phyloP scores from a whole-genome alignment of 2,113 vertebrate species.

The Tragelaphus imberbis region DNA sequence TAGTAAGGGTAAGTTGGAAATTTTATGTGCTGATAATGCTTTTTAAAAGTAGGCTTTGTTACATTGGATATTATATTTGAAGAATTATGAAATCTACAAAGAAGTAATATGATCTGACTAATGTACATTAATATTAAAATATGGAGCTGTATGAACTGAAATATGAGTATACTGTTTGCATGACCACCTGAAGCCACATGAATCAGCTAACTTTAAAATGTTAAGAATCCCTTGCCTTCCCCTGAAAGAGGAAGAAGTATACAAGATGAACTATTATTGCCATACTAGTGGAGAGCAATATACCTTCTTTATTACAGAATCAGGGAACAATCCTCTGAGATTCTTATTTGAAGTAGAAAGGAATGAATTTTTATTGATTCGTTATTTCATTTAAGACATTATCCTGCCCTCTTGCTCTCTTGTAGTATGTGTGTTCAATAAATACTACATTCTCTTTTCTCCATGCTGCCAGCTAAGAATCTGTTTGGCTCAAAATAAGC shows the following conservation, averaged over 20 bases:
- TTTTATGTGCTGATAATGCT: background rate
- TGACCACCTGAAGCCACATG: background rate
- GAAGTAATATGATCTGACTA: background rate
- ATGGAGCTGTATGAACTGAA: background rate
- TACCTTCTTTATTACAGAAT: constrained; percentile 42
- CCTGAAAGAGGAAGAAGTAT: background rate
- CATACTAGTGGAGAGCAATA: background rate
- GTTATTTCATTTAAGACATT: constrained; percentile 51
- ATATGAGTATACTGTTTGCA: background rate
- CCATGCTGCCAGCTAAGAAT: constrained; percentile 53
- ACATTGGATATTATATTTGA: background rate
- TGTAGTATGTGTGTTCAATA: constrained; percentile 61
- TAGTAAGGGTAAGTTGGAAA: background rate
- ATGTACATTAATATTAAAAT: background rate
- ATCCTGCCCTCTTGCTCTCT: constrained; percentile 51
- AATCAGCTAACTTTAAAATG: background rate
- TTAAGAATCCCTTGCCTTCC: constrained; percentile 23
- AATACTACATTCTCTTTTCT: constrained; percentile 60
- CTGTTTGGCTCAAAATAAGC: constrained; percentile 42
- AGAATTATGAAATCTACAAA: background rate
- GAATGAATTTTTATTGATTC: constrained; percentile 58
- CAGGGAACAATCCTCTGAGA: constrained; percentile 7
- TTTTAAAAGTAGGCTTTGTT: background rate
- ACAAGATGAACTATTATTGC: background rate
- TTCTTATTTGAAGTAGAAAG: constrained; percentile 44